phyloP scores from a whole-genome alignment of 2,113 vertebrate genomes.

The Cyprinus carpio region DNA sequence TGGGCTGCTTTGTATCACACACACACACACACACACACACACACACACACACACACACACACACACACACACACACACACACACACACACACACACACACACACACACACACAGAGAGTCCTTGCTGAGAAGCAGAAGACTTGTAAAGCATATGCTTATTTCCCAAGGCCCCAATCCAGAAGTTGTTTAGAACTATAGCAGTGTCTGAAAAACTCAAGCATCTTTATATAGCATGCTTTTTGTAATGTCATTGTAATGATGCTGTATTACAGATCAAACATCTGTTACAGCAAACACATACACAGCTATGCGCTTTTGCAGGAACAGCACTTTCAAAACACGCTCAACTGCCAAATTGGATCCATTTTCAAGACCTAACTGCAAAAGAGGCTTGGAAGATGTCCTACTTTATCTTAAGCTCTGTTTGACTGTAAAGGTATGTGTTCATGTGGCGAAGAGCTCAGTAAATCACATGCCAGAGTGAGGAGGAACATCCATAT shows the following conservation, averaged over 20 bases:
- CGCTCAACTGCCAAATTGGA: background rate
- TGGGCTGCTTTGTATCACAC: background rate
- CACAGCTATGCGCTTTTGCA: background rate
- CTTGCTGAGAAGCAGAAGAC: background rate
- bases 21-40: background rate
- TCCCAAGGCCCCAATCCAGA: slow-evolving; percentile 13
- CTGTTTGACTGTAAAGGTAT: background rate
- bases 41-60: background rate
- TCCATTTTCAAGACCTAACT: background rate
- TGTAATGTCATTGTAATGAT: background rate
- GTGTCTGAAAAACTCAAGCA: background rate
- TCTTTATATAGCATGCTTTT: background rate
- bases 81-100: background rate
- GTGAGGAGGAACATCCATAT: slow-evolving; percentile 10
- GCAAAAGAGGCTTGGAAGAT: background rate
- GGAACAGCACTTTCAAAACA: background rate
- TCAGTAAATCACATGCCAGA: background rate
- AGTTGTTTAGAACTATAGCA: background rate
- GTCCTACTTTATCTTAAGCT: background rate
- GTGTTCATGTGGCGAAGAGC: background rate
- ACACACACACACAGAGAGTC: background rate
- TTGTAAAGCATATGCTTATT: slow-evolving; percentile 4
- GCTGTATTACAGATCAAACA: slow-evolving; percentile 27
- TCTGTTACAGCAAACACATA: background rate
- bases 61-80: background rate